phyloP scores from a whole-genome alignment of 1,140 invertebrate species.

The Drosophila sturtevanti region DNA sequence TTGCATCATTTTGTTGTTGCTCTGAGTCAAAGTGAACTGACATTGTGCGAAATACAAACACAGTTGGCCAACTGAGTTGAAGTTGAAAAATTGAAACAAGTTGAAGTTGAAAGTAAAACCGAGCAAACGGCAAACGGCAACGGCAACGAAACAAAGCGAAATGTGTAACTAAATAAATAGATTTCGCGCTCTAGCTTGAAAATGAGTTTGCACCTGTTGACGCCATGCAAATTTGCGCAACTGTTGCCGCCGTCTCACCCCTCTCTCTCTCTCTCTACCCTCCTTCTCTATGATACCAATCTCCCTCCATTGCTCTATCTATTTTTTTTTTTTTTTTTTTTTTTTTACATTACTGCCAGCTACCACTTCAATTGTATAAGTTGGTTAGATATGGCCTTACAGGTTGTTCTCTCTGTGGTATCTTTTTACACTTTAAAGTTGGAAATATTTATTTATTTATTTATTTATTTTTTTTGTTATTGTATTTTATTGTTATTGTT shows the following conservation, averaged over 20 bases:
- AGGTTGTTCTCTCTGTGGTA: slow-evolving; percentile 39
- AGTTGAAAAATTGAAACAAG: slow-evolving; percentile 54
- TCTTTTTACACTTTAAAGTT: slow-evolving; percentile 45
- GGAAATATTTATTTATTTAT: slow-evolving; percentile 11
- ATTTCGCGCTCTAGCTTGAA: slow-evolving; percentile 52
- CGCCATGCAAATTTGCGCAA: slow-evolving; percentile 74
- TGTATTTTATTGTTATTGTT: background rate
- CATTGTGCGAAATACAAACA: slow-evolving; percentile 54
- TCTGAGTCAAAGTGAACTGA: slow-evolving; percentile 35
- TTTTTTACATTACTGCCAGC: background rate
- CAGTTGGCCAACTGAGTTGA: slow-evolving; percentile 55
- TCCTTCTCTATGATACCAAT: background rate
- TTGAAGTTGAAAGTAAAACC: slow-evolving; percentile 48
- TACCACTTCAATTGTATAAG: background rate
- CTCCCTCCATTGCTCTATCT: background rate
- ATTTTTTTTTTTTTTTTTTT: too few species aligned
- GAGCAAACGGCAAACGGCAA: slow-evolving; percentile 11
- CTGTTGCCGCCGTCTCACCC: slow-evolving; percentile 38
- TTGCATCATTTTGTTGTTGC: slow-evolving; percentile 55
- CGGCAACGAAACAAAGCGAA: slow-evolving; percentile 35
- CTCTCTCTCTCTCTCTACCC: background rate
- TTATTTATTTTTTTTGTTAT: background rate
- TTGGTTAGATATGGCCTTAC: background rate
- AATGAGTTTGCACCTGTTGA: slow-evolving; percentile 69
- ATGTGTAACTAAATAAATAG: slow-evolving; percentile 73